phyloP scores from a whole-genome alignment of 2,113 vertebrate species.

The Calyptomena viridis region DNA sequence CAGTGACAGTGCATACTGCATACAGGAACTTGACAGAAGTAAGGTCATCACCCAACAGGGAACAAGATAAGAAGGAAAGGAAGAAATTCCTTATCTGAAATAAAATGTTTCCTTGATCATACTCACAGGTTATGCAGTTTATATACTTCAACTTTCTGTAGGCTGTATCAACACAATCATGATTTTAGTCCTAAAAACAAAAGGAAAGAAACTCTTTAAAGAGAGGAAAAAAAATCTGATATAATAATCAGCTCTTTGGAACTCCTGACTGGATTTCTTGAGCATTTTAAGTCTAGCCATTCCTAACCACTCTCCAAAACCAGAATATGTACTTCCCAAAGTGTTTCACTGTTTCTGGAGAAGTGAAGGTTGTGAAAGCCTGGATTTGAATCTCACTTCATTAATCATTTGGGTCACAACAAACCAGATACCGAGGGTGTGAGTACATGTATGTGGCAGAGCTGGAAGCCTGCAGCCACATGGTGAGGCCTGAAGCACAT shows the following conservation, averaged over 20 bases:
- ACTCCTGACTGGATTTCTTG: neutral
- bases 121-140: neutral
- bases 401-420: too few species aligned
- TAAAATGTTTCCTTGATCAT: neutral
- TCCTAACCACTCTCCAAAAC: neutral
- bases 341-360: neutral
- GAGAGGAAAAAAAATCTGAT: too few species aligned
- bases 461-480: too few species aligned
- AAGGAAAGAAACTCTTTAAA: neutral
- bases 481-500: too few species aligned
- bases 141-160: neutral
- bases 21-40: neutral
- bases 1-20: neutral
- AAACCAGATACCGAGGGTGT: too few species aligned
- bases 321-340: neutral
- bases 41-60: neutral
- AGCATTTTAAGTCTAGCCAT: neutral
- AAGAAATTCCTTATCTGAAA: neutral
- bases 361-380: neutral
- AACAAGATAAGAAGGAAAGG: neutral
- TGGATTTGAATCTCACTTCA: too few species aligned
- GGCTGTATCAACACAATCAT: neutral
- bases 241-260: neutral
- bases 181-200: neutral
- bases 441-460: too few species aligned